These are phyloP conservation scores for Incurvaria masculella DNA, from an alignment of 2,888 invertebrate species.

Conservation along the genomic window DNA sequence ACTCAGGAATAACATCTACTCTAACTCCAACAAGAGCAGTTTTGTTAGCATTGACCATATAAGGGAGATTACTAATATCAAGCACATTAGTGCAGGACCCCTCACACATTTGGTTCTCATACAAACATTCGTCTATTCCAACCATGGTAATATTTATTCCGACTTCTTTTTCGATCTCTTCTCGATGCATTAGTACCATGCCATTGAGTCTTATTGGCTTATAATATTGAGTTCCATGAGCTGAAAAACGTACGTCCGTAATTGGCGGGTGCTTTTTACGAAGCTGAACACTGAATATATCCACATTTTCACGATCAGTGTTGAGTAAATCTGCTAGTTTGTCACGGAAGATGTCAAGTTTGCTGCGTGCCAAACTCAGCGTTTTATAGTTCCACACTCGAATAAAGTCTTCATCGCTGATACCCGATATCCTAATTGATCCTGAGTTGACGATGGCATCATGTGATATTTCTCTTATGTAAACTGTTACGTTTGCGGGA, in stretches of 20 bases:
- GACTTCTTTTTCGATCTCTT: conserved; percentile 91
- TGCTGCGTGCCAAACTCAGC: conserved; percentile 80
- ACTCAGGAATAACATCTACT: conserved; percentile 88
- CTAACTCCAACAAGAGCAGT: conserved; percentile 95
- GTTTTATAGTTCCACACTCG: conserved; percentile 92
- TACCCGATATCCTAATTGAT: conserved; percentile 88
- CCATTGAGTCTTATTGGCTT: conserved; percentile 94
- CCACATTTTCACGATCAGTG: conserved; percentile 85
- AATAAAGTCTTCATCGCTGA: conserved; percentile 95
- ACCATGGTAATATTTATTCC: conserved; percentile 97
- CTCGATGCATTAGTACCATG: conserved; percentile 87
- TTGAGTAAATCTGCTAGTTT: conserved; percentile 83
- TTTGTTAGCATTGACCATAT: conserved; percentile 96
- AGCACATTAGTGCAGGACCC: conserved; percentile 94
- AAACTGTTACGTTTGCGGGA: conserved; percentile 94
- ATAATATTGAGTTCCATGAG: conserved; percentile 94
- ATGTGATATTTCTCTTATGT: conserved; percentile 91
- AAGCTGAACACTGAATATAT: conserved; percentile 94
- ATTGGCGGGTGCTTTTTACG: conserved; percentile 82
- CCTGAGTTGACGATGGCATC: conserved; percentile 96
- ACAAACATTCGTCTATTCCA: conserved; percentile 94
- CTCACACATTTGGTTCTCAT: conserved; percentile 93
- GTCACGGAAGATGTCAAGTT: conserved; percentile 84
- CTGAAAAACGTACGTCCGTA: conserved; percentile 91
- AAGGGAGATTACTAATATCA: conserved; percentile 84